phyloP scores from a whole-genome alignment of 2,797 vertebrate genomes.

The Halcyon chelicuti region DNA sequence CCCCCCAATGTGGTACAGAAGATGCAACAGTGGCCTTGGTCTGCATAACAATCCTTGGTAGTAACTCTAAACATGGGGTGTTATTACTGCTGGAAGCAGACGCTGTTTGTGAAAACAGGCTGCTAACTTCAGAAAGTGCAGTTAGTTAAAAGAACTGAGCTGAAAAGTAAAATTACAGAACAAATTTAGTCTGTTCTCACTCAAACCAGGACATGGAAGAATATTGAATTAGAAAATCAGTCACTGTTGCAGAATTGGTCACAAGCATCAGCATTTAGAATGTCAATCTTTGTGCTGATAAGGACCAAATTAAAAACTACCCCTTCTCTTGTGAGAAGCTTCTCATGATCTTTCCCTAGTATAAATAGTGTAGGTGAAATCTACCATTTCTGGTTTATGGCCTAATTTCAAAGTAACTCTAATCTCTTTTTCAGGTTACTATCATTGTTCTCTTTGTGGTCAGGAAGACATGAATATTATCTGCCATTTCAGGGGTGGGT shows the following conservation, averaged over 20 bases:
- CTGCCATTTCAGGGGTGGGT: too few species aligned
- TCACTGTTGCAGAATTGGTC: neutral
- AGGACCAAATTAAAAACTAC: neutral
- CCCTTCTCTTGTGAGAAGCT: neutral
- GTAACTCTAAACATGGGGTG: too few species aligned
- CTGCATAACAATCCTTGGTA: too few species aligned
- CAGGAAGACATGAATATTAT: neutral
- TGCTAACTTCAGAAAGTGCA: too few species aligned
- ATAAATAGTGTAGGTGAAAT: neutral
- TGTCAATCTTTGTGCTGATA: neutral
- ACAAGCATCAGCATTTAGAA: neutral
- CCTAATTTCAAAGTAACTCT: neutral
- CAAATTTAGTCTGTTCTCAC: too few species aligned
- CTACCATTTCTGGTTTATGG: neutral
- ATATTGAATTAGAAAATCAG: neutral
- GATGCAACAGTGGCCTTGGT: too few species aligned
- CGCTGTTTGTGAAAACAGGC: too few species aligned
- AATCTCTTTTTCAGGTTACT: neutral
- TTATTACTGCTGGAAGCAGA: too few species aligned
- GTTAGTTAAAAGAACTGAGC: too few species aligned
- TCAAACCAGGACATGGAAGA: neutral
- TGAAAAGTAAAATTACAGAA: too few species aligned
- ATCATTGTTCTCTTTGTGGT: neutral
- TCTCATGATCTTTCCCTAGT: neutral
- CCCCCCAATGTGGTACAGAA: too few species aligned